Evolutionary conservation across 2,888 invertebrate genomes (phyloP).

Genomic region (Tuta absoluta): DNA sequence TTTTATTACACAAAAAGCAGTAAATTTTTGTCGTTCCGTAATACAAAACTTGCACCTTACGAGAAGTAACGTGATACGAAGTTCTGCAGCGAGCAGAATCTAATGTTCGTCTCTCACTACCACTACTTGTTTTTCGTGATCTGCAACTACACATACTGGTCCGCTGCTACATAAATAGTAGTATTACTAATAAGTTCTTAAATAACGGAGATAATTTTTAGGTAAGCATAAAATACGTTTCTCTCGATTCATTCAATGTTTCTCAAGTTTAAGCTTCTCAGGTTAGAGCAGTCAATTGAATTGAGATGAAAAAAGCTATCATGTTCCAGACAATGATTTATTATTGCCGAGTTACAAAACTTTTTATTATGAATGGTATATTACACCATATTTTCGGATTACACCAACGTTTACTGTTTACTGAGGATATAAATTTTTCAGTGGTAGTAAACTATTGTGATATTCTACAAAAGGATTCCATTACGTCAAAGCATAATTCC

Average conservation of each 20-base stretch:
- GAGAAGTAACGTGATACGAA: background rate
- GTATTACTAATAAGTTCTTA: no score
- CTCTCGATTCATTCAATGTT: no score
- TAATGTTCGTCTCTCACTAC: background rate
- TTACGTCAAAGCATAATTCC: background rate
- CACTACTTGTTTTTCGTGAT: background rate
- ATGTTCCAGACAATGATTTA: no score
- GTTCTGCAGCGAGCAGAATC: background rate
- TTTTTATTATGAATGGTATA: background rate
- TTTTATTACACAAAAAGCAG: no score
- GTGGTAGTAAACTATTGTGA: background rate
- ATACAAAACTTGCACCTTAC: background rate
- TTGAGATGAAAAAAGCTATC: no score
- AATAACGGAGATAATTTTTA: no score
- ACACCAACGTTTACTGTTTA: background rate
- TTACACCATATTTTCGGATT: background rate
- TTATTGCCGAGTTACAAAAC: no score
- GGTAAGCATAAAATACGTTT: no score
- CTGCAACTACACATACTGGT: background rate
- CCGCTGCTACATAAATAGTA: no score
- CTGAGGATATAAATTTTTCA: background rate
- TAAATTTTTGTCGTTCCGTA: background rate
- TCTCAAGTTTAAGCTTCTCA: no score
- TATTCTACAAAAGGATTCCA: conserved; percentile 2
- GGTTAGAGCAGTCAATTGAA: no score